A percentile compares a stretch with the other conserved stretches of the same genome.
Conservation (phyloP, 2,113 vertebrate genomes). For the Megaceryle torquata region DNA sequence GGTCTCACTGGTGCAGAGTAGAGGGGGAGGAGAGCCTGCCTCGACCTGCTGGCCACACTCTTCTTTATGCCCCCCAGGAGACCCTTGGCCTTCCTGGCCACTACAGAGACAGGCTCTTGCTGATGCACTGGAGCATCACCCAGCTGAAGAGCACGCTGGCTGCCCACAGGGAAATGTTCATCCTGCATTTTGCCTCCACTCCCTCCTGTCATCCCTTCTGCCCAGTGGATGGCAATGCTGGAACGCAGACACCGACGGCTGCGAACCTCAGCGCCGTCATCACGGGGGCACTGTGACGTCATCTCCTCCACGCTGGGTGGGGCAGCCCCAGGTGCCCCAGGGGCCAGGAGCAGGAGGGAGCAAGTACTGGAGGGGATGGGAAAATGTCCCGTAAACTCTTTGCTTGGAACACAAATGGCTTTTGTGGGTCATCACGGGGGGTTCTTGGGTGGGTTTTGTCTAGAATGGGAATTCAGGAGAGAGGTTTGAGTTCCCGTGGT, state of each 20-base stretch:
- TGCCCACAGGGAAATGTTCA: too few species aligned
- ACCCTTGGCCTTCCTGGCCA: too few species aligned
- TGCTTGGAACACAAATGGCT: not conserved
- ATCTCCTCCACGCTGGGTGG: rapidly evolving
- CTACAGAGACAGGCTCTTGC: not conserved
- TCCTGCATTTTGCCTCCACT: rapidly evolving
- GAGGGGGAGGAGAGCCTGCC: too few species aligned
- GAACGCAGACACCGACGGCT: rapidly evolving
- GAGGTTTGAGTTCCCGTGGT: rapidly evolving
- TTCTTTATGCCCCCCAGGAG: too few species aligned
- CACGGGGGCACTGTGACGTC: not conserved
- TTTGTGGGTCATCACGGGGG: rapidly evolving
- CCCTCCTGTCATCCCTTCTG: too few species aligned
- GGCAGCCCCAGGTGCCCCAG: not conserved
- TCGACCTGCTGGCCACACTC: too few species aligned
- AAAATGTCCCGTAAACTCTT: too few species aligned
- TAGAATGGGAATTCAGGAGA: not conserved
- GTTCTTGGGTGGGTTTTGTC: not conserved
- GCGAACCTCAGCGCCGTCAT: rapidly evolving
- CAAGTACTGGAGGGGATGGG: not conserved
- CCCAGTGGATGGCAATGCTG: rapidly evolving
- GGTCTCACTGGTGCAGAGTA: too few species aligned
- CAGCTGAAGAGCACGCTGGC: rapidly evolving
- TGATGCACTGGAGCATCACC: not conserved
- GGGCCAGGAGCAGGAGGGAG: not conserved